Evolutionary conservation across 2,888 invertebrate genomes (phyloP).

Genomic region (Acleris cristana): DNA sequence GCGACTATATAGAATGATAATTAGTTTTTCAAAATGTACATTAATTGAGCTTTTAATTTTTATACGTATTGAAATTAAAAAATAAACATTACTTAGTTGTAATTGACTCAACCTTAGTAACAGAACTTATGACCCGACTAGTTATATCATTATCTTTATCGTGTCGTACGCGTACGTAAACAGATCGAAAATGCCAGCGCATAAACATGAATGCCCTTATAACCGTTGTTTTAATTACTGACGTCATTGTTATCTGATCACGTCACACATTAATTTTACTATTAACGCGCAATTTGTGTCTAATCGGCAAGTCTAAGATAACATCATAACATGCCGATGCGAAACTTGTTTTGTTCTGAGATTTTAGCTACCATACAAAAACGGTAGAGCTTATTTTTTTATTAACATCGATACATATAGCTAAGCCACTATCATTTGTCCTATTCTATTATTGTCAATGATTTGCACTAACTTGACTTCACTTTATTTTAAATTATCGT

Average conservation of each 20-base stretch:
- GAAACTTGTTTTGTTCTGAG: constrained; percentile 22
- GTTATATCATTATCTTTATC: constrained; percentile 11
- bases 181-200: constrained; percentile 23
- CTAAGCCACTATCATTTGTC: constrained; percentile 13
- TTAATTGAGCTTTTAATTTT: no score
- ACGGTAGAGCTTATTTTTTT: constrained; percentile 22
- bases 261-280: constrained; percentile 38
- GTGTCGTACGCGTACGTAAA: constrained; percentile 32
- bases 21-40: no score
- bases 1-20: no score
- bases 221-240: constrained; percentile 45
- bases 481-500: neutral
- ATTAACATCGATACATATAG: constrained; percentile 6
- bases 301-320: constrained; percentile 7
- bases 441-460: constrained; percentile 16
- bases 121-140: neutral
- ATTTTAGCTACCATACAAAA: constrained; percentile 17
- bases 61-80: no score
- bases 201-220: constrained; percentile 31
- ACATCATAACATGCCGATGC: constrained; percentile 4
- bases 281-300: constrained; percentile 32
- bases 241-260: constrained; percentile 56
- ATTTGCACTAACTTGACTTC: constrained; percentile 9
- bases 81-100: no score
- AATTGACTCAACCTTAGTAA: no score